Percentiles rank a stretch among this genome's conserved stretches.
Conservation (phyloP, 1,140 invertebrate genomes). For the Habropoda laboriosa region DNA sequence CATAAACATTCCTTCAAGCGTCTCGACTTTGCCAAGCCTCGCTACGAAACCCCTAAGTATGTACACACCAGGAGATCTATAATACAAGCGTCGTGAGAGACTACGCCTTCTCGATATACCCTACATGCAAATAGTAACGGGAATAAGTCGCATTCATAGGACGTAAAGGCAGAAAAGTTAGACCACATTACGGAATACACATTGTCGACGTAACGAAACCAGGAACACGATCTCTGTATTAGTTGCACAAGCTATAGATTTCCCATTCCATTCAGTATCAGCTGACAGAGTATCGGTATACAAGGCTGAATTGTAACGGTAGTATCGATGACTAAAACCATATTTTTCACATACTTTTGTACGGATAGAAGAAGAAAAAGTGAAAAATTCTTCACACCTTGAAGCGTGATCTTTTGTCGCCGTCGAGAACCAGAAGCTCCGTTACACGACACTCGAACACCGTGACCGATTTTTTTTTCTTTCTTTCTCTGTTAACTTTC, state of each 20-base stretch:
- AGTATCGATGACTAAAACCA: background rate
- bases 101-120: background rate
- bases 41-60: no score
- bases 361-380: background rate
- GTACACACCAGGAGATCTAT: no score
- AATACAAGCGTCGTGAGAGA: no score
- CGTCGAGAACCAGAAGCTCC: no score
- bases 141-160: background rate
- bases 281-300: conserved; percentile 27
- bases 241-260: conserved; percentile 42
- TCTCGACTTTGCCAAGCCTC: no score
- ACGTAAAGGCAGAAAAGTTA: background rate
- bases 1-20: no score
- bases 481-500: no score
- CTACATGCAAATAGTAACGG: background rate
- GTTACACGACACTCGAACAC: no score
- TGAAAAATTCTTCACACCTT: background rate
- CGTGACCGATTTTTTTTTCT: no score
- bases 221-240: conserved; percentile 27
- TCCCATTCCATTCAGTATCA: conserved; percentile 40
- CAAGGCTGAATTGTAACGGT: conserved; percentile 26
- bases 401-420: background rate
- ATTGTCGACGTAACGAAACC: background rate
- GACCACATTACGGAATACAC: background rate
- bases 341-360: background rate